Conservation (phyloP, 2,888 invertebrate genomes). For the Latheticus oryzae region DNA sequence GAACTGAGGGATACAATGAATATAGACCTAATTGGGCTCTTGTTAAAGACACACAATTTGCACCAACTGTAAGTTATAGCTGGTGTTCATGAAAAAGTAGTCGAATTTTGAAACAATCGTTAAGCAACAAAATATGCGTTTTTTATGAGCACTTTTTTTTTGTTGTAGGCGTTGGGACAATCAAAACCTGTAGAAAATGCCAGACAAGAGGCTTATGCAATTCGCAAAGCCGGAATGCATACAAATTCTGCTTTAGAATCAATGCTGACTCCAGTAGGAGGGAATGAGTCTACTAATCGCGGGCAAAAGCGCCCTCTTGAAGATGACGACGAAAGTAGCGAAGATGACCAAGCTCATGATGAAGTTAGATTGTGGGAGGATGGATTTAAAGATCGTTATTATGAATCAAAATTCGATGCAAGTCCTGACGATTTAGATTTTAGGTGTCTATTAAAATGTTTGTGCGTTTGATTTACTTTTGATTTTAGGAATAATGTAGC, state of each 20-base stretch:
- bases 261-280: slow-evolving; percentile 67
- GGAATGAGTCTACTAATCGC: slow-evolving; percentile 54
- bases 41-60: slow-evolving; percentile 81
- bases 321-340: slow-evolving; percentile 63
- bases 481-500: slow-evolving; percentile 82
- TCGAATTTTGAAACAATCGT: no score
- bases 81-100: no score
- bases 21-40: slow-evolving; percentile 75
- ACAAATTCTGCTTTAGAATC: slow-evolving; percentile 63
- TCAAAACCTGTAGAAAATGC: slow-evolving; percentile 74
- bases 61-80: slow-evolving; percentile 76
- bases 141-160: no score
- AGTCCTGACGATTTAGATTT: slow-evolving; percentile 81
- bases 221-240: slow-evolving; percentile 74
- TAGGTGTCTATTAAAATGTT: slow-evolving; percentile 72
- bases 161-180: slow-evolving; percentile 71
- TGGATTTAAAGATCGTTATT: slow-evolving; percentile 98
- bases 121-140: no score
- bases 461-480: slow-evolving; percentile 17
- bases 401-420: slow-evolving; percentile 94
- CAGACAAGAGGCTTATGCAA: slow-evolving; percentile 80
- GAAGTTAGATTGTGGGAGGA: slow-evolving; percentile 95
- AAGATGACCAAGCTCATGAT: slow-evolving; percentile 84
- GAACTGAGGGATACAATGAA: slow-evolving; percentile 67
- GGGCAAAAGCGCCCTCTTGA: slow-evolving; percentile 69